Evolutionary conservation across 2,888 invertebrate species (phyloP).

Genomic region (Aquatica leii): DNA sequence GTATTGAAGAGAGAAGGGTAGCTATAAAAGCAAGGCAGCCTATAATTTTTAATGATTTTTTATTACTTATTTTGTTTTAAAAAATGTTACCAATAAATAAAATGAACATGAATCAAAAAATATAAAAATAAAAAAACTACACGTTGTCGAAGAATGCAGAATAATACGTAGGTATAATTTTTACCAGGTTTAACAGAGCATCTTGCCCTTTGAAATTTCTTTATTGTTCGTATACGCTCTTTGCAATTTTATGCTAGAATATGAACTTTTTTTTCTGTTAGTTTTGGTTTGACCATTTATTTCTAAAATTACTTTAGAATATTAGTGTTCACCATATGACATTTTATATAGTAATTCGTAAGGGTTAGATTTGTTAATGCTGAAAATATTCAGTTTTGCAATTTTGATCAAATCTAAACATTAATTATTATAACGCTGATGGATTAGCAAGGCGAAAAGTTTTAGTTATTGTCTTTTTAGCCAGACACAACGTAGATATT

Average conservation of each 20-base stretch:
- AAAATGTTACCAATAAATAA: neutral
- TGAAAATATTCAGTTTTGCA: neutral
- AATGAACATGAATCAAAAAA: neutral
- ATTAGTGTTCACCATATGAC: neutral
- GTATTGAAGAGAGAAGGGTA: too few species aligned
- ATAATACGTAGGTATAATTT: neutral
- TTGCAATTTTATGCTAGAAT: neutral
- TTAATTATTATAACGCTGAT: too few species aligned
- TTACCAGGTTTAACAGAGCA: neutral
- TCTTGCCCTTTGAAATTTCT: neutral
- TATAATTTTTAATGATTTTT: neutral
- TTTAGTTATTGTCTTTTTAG: too few species aligned
- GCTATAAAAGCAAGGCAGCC: neutral
- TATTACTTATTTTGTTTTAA: neutral
- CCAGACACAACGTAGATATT: too few species aligned
- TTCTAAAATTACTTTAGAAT: too few species aligned
- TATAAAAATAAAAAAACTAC: neutral
- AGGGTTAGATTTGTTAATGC: neutral
- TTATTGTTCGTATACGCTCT: neutral
- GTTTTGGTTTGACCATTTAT: neutral
- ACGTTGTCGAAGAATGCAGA: neutral
- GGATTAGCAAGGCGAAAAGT: too few species aligned
- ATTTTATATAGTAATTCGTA: neutral
- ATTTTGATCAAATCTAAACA: neutral
- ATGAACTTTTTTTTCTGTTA: neutral